Evolutionary conservation across 1,140 invertebrate species (phyloP).

Genomic region (Octopus sinensis): DNA sequence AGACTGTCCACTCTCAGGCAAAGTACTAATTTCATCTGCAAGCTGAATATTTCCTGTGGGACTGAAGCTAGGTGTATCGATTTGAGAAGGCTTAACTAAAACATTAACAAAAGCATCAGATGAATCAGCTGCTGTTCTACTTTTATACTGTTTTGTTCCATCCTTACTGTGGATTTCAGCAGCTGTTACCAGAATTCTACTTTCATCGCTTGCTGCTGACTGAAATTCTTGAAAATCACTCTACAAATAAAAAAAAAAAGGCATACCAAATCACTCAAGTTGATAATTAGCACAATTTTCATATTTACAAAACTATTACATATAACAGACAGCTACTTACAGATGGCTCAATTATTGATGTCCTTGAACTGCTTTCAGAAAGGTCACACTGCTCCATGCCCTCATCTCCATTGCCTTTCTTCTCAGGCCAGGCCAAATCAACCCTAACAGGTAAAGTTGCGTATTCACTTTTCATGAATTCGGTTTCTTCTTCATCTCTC

Average conservation of each 20-base stretch:
- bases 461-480: slow-evolving; percentile 9
- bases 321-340: background rate
- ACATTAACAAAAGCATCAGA: slow-evolving; percentile 1
- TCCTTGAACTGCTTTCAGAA: slow-evolving; percentile 7
- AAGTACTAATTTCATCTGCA: background rate
- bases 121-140: background rate
- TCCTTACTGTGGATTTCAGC: slow-evolving; percentile 5
- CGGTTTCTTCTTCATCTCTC: background rate
- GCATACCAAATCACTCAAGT: too few relatives aligned
- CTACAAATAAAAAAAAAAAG: background rate
- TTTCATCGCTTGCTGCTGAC: slow-evolving; percentile 9
- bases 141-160: background rate
- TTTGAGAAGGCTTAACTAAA: background rate
- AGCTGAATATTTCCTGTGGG: background rate
- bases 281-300: too few relatives aligned
- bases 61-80: background rate
- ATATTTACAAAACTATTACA: too few relatives aligned
- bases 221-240: slow-evolving; percentile 11
- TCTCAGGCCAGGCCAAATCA: background rate
- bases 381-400: background rate
- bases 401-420: slow-evolving; percentile 7
- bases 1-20: slow-evolving; percentile 34
- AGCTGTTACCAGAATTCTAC: slow-evolving; percentile 10
- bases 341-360: slow-evolving; percentile 6
- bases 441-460: slow-evolving; percentile 4